Base-by-base conservation (phyloP, 2,113 vertebrate species). In the Hemiprocne comata region DNA sequence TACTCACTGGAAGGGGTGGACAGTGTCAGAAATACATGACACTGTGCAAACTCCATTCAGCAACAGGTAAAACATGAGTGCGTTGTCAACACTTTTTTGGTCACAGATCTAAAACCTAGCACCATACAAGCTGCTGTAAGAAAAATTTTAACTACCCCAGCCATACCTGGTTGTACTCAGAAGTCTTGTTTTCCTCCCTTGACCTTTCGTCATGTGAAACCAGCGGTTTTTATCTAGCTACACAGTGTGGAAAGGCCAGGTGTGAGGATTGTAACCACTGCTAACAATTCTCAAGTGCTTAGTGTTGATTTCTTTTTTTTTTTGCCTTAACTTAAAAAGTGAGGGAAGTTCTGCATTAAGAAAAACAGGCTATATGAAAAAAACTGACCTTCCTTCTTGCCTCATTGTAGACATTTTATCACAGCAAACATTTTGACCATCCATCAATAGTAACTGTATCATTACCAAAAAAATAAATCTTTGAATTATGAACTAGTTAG, bases 1-100 rank as follows among this genome's bases (percentile, higher is more conserved):
- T 51, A n/a, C 18, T 17, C 3, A 0, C 40, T 26, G n/a, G 1
- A 46, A 6, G 8, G 6, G 7, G 5, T 12, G 4, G 15, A 8
- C 26, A 66, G 20, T 60, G 58, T 25, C 33, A 64, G 31, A 42
- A 48, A 61, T 51, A 17, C 55, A 29, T 58, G 21, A 8, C 21
- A 24, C 60, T 26, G 6, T 11, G 17, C 53, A 85, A 88, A 84
- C 44, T 8, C 10, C 26, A 17, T 2, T 70, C 58, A 25, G 19
- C 64, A 84, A 42, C 40, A 62, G 17, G 28, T 74, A 71, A 66
- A 87, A 61, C 6, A 19, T 2, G 8, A 87, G 21, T 2, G 3
- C n/a, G 17, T 7, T 62, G 31, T 50, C 65, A 77, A 53, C 5
- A 19, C 11, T 9, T 44, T 65, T 55, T 34, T 62, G 42, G 44